Base-by-base conservation (phyloP, 2,113 vertebrate genomes). In the Anoura caudifer region DNA sequence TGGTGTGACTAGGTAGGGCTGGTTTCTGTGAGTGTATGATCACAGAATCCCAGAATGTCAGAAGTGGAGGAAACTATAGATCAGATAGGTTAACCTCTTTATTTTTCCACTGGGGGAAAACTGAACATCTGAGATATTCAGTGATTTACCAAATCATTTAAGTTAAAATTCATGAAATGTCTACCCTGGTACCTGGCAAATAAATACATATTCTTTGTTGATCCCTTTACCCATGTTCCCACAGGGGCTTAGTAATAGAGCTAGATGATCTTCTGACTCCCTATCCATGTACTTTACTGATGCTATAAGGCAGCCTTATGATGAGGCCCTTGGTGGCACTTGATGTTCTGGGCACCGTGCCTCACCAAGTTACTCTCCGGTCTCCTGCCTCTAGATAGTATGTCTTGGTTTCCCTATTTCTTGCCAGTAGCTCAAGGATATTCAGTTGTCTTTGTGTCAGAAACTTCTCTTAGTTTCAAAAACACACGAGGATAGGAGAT, bases 381-480 rank as follows among this genome's bases (percentile, higher is more conserved):
- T 70, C 50, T 77, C n/a, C 52, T 22, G 38, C n/a, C 5, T 69
- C 54, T 73, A 81, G 17, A 59, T 22, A 81, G 10, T 28, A 65
- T 10, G 17, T 90, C 50, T 61, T 31, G 11, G 22, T 6, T 73
- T 85, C 47, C 63, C 69, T 22, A 31, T 41, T 65, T 70, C 73
- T 16, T 2, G 33, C 24, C 92, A 50, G 52, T 38, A 82, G 12
- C 36, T 54, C 22, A 87, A 76, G 41, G 47, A n/a, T 79, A 82
- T 12, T 61, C 79, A 77, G 20, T 54, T 69, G 38, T 84, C 26
- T 88, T 61, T 83, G 4, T 45, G 9, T 92, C 81, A 72, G 73
- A 80, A 87, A 90, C 20, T 72, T 89, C 33, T 43, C 20, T 65
- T 89, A 76, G 38, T 92, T 65, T 90, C 67, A 95, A 90, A 93